These are phyloP conservation scores for Mormoops blainvillei DNA, from an alignment of 2,113 vertebrate species.

Conservation along the genomic window DNA sequence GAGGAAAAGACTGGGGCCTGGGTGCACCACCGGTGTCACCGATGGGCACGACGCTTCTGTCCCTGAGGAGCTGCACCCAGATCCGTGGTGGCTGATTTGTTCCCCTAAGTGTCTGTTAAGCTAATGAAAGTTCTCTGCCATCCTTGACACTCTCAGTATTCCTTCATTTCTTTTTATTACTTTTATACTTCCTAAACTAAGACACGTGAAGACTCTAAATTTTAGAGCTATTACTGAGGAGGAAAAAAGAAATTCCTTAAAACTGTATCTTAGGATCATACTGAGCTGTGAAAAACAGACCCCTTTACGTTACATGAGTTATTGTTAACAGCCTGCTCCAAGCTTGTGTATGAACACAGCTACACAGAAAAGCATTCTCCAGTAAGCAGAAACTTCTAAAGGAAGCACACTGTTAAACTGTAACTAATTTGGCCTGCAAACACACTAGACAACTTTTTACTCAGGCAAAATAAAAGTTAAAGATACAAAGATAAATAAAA, in stretches of 20 bases:
- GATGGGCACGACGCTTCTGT: fast-evolving
- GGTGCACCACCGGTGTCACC: fast-evolving
- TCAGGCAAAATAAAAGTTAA: not conserved
- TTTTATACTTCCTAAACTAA: not conserved
- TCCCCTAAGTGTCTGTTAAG: not conserved
- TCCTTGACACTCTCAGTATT: no score
- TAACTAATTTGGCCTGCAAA: fast-evolving
- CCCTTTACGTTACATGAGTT: no score
- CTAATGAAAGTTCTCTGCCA: not conserved
- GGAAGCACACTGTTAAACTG: not conserved
- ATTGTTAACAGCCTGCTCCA: no score
- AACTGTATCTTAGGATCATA: not conserved
- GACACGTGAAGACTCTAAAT: not conserved
- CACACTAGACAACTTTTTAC: not conserved
- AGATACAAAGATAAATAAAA: not conserved
- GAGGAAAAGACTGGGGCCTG: not conserved
- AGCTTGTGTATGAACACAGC: not conserved
- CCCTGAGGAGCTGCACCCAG: not conserved
- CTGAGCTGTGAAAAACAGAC: not conserved
- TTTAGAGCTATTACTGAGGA: not conserved
- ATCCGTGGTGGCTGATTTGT: not conserved
- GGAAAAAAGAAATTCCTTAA: not conserved
- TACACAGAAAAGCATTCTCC: not conserved
- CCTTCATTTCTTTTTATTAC: not conserved
- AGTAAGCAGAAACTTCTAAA: not conserved